Base-by-base conservation (phyloP, 92 coral and sea anemone genomes). In the Scolanthus callimorphus region DNA sequence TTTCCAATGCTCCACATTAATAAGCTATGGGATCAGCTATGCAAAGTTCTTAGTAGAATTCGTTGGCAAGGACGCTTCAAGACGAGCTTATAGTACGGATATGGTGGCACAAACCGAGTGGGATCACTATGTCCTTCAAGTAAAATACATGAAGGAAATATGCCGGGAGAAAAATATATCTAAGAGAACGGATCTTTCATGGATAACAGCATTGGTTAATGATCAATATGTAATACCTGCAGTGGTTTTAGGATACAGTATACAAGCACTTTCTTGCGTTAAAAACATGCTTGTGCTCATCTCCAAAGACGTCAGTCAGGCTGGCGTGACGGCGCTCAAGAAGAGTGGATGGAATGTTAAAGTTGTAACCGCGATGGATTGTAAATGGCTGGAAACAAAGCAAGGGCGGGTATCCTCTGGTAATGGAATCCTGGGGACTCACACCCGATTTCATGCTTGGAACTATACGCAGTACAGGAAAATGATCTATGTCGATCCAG, bases 381-480 rank as follows among this genome's bases (percentile, higher is more conserved):
- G 97, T 29, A 44, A 66, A 25, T 84, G 91, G 97, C 46, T 89
- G 76, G 91, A 84, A 17, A 51, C 66, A 24, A 31, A 76, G 48
- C 25, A 69, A 25, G 81, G 81, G 17, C 64, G 61, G 8, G 51
- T 2, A 23, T 64, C 70, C 26, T 39, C 19, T 0, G 45, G 77
- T 17, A 25, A 55, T 31, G 77, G 90, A 31, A 83, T 88, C 17
- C 65, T 43, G 25, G 90, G 96, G 12, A 88, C 96, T 11, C 86
- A 88, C 70, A 83, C 96, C 3, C 65, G 96, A 20, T 88, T 78
- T 38, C 82, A 78, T 17, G 96, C 96, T 1, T 88, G 90, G 90
- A 88, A 58, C 43, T 74, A 59, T 31, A 70, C 86, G 3, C 75
- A 83, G 46, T 88, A 61, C 65, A 59, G 73, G 19, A 82, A 88